Percentiles rank a stretch among this genome's conserved stretches.
Conservation (phyloP, 92 coral and sea anemone species). For the Epizoanthus illoricatus region DNA sequence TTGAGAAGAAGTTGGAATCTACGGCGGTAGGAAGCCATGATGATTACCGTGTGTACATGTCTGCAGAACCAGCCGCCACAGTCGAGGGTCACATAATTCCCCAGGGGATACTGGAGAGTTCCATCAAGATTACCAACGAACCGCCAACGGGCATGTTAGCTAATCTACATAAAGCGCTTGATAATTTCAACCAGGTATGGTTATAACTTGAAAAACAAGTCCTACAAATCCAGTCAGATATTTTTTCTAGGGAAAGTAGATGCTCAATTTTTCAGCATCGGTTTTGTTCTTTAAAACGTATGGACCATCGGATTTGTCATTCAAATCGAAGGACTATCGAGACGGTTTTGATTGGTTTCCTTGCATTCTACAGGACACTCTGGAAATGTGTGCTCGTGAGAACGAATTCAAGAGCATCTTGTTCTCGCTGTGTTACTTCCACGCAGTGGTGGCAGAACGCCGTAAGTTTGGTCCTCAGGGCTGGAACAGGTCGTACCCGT, state of each 20-base stretch:
- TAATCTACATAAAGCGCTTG: constrained; percentile 89
- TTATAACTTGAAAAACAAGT: neutral
- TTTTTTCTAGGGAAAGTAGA: neutral
- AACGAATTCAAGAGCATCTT: constrained; percentile 98
- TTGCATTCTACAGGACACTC: constrained; percentile 74
- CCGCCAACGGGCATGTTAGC: constrained; percentile 99
- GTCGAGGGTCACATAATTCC: constrained; percentile 93
- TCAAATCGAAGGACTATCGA: no score
- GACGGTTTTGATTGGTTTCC: neutral
- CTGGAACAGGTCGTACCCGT: constrained; percentile 98
- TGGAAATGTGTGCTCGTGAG: constrained; percentile 99
- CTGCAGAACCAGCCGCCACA: constrained; percentile 97
- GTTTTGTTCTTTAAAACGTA: neutral
- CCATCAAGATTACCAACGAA: constrained; percentile 97
- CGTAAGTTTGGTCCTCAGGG: constrained; percentile 99
- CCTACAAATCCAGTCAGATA: neutral
- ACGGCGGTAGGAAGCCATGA: constrained; percentile 93
- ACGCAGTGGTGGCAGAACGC: constrained; percentile 98
- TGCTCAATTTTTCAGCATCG: neutral
- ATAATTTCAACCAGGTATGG: constrained; percentile 93
- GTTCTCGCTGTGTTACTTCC: constrained; percentile 97
- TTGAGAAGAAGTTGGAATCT: constrained; percentile 97
- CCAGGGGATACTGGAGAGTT: constrained; percentile 94
- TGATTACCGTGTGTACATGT: constrained; percentile 96
- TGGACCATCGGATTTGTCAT: no score